phyloP scores from a whole-genome alignment of 2,113 vertebrate genomes.

The Spheniscus mendiculus region DNA sequence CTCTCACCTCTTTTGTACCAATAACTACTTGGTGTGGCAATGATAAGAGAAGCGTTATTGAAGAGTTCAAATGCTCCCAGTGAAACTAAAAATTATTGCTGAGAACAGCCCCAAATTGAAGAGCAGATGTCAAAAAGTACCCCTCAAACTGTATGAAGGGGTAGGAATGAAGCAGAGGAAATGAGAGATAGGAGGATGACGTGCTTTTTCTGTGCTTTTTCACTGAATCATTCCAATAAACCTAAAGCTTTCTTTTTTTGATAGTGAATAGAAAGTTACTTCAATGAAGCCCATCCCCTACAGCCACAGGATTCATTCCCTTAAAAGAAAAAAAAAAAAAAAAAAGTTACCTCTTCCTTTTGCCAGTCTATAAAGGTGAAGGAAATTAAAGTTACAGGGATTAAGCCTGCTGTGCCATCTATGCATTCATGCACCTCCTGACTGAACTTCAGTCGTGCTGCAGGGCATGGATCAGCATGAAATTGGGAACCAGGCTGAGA shows the following conservation, averaged over 20 bases:
- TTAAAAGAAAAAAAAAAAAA: background rate
- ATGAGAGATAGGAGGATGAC: slow-evolving; percentile 5
- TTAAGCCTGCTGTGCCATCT: slow-evolving; percentile 13
- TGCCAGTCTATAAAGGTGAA: background rate
- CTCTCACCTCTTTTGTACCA: slow-evolving; percentile 19
- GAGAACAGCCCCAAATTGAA: background rate
- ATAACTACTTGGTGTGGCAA: slow-evolving; percentile 20
- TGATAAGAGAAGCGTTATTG: slow-evolving; percentile 38
- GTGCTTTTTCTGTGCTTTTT: slow-evolving; percentile 19
- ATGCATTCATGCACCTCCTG: background rate
- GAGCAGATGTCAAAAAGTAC: slow-evolving; percentile 4
- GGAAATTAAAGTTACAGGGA: slow-evolving; percentile 44
- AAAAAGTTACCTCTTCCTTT: too few species aligned
- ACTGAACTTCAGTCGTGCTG: background rate
- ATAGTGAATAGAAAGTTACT: slow-evolving; percentile 16
- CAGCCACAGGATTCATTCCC: background rate
- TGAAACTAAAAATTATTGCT: slow-evolving; percentile 39
- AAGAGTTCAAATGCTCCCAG: slow-evolving; percentile 3
- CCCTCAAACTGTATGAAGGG: background rate
- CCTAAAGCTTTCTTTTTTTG: background rate
- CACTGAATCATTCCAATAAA: slow-evolving; percentile 18
- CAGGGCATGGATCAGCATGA: background rate
- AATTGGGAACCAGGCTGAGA: background rate
- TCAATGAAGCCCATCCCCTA: background rate
- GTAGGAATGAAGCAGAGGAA: slow-evolving; percentile 38